These are phyloP conservation scores for Diadophis punctatus DNA, from an alignment of 2,113 vertebrate genomes.

Conservation along the genomic window DNA sequence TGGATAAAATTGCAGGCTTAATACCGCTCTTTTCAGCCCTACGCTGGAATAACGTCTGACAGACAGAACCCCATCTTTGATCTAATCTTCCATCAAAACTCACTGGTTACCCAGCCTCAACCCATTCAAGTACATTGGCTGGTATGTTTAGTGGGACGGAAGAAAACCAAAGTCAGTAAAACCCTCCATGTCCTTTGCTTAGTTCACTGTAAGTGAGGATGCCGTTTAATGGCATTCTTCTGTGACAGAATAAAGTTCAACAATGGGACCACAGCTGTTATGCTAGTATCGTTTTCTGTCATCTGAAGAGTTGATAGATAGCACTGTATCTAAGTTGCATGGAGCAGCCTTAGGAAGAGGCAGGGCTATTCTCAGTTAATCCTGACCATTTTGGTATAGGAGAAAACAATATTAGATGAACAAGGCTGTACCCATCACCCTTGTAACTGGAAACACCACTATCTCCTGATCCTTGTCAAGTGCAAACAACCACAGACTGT, in stretches of 20 bases:
- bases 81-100: neutral
- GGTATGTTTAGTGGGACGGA: neutral
- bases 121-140: neutral
- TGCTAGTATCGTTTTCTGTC: neutral
- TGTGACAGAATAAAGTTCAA: neutral
- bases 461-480: no score
- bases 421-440: no score
- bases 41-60: neutral
- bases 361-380: neutral
- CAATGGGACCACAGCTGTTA: neutral
- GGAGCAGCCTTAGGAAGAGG: neutral
- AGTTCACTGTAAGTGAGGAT: neutral
- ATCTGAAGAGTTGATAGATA: neutral
- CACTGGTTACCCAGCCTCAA: neutral
- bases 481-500: no score
- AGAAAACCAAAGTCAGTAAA: neutral
- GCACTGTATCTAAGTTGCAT: neutral
- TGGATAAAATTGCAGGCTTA: neutral
- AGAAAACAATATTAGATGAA: no score
- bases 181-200: neutral
- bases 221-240: neutral
- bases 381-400: neutral
- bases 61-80: neutral
- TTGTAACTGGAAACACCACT: no score
- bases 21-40: neutral